Base-by-base conservation (phyloP, 2,113 vertebrate species). In the Thryonomys swinderianus region DNA sequence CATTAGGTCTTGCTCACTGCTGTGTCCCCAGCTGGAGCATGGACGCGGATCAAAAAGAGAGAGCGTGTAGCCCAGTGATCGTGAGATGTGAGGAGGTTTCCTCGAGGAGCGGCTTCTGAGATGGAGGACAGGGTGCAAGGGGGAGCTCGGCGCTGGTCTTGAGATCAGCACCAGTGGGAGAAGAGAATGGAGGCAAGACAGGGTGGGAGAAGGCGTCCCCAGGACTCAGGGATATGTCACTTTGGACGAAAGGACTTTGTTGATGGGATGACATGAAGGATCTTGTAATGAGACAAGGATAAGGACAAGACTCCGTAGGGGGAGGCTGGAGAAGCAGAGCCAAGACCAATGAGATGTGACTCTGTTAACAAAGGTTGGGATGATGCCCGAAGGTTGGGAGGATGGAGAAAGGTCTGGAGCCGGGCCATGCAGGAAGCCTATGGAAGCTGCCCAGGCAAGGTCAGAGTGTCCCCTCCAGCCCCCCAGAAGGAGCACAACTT, bases 61-160 rank as follows among this genome's bases (percentile, higher is more conserved):
- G 55, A 64, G 14, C 16, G 0, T 3, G 30, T 2, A 57, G 48
- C 23, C 73, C 8, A 2, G 5, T 0, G 66, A 40, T 40, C n/a
- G 7, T n/a, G 4, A 21, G 57, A 9, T 42, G 16, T n/a, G 51
- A 14, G 25, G 1, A 1, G 16, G 42, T 4, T 34, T 53, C 23
- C 37, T 32, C 69, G 40, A 45, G 83, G 71, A 84, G n/a, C 51
- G n/a, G 17, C 32, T 7, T 57, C 42, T 86, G 51, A 87, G 78
- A 40, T 83, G 87, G 40, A n/a, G 21, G 21, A 57, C 3, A 51
- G 69, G 61, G 55, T 21, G 1, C 34, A 40, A 51, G 82, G 48
- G 4, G 1, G 21, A 32, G 5, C 32, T 21, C 21, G 61, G 76
- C 11, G 27, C 20, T 34, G 18, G 51, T 61, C 16, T 67, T 3